Evolutionary conservation across 2,113 vertebrate genomes (phyloP).

Genomic region (Callithrix jacchus): DNA sequence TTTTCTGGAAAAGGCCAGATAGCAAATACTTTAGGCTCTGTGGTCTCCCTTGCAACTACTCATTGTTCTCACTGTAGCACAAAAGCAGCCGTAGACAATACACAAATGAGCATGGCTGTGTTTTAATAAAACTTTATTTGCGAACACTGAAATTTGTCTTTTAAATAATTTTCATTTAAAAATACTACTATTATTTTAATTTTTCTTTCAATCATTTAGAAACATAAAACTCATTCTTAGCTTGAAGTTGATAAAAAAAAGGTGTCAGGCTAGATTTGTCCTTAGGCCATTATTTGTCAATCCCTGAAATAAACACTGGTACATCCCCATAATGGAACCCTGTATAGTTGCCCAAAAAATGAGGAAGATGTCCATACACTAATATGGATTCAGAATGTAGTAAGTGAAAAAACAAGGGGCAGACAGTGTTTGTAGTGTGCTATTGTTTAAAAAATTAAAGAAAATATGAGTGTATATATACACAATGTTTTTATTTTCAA

Average conservation of each 20-base stretch:
- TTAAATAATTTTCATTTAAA: neutral
- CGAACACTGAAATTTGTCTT: neutral
- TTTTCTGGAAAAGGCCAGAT: neutral
- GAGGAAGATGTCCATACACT: neutral
- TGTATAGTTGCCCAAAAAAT: neutral
- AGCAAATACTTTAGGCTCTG: neutral
- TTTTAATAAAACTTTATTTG: conserved; percentile 4
- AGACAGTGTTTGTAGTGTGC: neutral
- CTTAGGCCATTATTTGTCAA: neutral
- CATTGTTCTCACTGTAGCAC: neutral
- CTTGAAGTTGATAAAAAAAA: neutral
- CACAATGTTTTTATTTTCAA: neutral
- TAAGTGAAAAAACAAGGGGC: neutral
- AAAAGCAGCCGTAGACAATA: neutral
- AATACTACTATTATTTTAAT: neutral
- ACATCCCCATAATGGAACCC: neutral
- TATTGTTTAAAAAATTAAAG: neutral
- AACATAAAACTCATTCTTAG: neutral
- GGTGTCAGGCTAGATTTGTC: neutral
- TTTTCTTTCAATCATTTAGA: conserved; percentile 11
- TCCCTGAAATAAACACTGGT: neutral
- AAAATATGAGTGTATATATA: neutral
- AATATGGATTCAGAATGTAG: neutral
- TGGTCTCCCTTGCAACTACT: neutral
- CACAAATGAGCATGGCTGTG: neutral